Conservation (phyloP, 1,140 invertebrate species). For the Homalodisca vitripennis region DNA sequence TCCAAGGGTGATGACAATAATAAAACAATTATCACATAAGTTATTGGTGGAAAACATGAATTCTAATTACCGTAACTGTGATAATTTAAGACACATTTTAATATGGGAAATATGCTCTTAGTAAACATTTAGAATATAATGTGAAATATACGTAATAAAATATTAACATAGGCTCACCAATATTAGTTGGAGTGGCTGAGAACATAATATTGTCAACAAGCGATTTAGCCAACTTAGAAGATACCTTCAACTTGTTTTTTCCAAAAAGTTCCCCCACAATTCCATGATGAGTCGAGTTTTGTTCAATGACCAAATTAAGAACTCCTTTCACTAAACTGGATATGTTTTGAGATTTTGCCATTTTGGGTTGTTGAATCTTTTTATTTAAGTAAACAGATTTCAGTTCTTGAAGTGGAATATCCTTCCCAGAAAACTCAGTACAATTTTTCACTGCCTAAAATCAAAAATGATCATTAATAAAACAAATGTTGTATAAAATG, state of each 20-base stretch:
- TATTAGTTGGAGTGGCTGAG: neutral
- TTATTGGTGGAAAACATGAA: neutral
- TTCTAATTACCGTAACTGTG: too few species aligned
- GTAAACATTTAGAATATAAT: neutral
- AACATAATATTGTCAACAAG: conserved; percentile 4
- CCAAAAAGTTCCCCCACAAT: neutral
- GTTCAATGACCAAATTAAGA: neutral
- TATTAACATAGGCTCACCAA: neutral
- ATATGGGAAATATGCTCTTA: neutral
- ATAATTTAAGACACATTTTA: neutral
- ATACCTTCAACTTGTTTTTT: neutral
- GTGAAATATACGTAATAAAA: neutral
- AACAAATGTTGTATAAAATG: too few species aligned
- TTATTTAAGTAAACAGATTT: neutral
- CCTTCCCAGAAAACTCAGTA: neutral
- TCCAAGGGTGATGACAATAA: neutral
- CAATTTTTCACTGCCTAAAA: conserved; percentile 6
- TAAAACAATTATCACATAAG: neutral
- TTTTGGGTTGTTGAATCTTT: neutral
- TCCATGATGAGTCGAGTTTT: neutral
- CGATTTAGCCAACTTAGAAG: neutral
- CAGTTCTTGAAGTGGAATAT: neutral
- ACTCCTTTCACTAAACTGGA: neutral
- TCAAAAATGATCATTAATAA: too few species aligned
- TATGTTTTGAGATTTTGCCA: conserved; percentile 1